Percentiles rank a stretch among this genome's conserved stretches.
Conservation (phyloP, 2,888 invertebrate genomes). For the Drosophila koepferae region DNA sequence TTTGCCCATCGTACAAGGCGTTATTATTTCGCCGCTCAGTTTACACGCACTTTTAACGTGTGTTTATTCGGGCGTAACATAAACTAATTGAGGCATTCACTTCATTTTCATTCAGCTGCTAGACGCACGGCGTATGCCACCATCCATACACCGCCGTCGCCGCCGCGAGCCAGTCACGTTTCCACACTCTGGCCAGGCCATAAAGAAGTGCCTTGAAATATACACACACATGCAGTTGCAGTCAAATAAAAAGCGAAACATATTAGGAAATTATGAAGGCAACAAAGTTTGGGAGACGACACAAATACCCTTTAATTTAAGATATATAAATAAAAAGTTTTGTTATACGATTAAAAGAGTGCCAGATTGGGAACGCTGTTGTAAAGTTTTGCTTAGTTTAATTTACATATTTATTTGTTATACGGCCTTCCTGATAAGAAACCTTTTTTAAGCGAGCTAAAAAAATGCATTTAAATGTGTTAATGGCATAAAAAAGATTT, state of each 20-base stretch:
- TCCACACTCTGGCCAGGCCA: conserved; percentile 40
- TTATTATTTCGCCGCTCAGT: conserved; percentile 66
- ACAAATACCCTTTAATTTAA: neutral
- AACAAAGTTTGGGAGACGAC: neutral
- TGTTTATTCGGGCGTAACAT: conserved; percentile 72
- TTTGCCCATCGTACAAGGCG: conserved; percentile 49
- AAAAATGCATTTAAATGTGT: neutral
- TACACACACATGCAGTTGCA: conserved; percentile 48
- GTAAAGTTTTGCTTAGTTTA: neutral
- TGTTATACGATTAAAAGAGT: neutral
- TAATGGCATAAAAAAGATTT: neutral
- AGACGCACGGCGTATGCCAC: conserved; percentile 62
- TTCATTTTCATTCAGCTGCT: conserved; percentile 20
- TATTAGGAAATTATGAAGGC: neutral
- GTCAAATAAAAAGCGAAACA: conserved; percentile 12
- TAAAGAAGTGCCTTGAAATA: conserved; percentile 51
- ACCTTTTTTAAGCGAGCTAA: neutral
- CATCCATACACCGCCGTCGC: conserved; percentile 21
- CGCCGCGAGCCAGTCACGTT: conserved; percentile 66
- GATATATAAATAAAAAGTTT: neutral
- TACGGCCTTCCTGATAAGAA: neutral
- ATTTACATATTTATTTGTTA: neutral
- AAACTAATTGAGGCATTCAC: conserved; percentile 76
- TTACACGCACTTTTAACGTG: conserved; percentile 78
- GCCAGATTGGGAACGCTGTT: neutral